Evolutionary conservation across 1,140 invertebrate species (phyloP).

Genomic region (Leptinotarsa defecta): DNA sequence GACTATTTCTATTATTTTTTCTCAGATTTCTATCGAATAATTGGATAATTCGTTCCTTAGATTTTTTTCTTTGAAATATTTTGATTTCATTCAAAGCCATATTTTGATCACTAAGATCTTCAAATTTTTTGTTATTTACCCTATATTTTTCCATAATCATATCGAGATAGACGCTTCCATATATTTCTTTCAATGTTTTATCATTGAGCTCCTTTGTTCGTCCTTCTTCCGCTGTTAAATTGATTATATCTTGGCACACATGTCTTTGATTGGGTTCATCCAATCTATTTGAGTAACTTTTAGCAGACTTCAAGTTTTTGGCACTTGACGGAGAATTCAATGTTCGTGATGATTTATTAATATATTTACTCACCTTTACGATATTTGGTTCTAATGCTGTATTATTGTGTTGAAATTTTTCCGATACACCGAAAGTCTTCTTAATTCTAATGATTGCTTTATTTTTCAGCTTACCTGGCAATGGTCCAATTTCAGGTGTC

Average conservation of each 20-base stretch:
- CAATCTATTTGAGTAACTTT: neutral
- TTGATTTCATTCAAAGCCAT: neutral
- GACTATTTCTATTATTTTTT: neutral
- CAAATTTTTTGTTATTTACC: neutral
- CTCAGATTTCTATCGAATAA: neutral
- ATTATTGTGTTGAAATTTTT: neutral
- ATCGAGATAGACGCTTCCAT: neutral
- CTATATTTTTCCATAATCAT: slow-evolving; percentile 9
- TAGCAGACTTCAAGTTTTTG: neutral
- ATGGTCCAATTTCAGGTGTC: neutral
- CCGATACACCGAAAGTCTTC: neutral
- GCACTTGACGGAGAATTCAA: neutral
- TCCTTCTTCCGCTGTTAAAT: neutral
- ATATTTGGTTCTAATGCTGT: neutral
- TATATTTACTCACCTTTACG: neutral
- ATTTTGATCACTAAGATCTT: neutral
- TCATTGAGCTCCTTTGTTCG: neutral
- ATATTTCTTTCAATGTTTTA: neutral
- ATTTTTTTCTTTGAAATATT: slow-evolving; percentile 2
- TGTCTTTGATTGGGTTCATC: neutral
- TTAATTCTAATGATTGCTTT: neutral
- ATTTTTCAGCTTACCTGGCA: slow-evolving; percentile 5
- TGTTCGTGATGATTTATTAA: neutral
- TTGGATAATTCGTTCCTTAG: neutral
- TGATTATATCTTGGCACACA: neutral